Conservation (phyloP, 2,888 invertebrate species). For the Cantharis rustica region DNA sequence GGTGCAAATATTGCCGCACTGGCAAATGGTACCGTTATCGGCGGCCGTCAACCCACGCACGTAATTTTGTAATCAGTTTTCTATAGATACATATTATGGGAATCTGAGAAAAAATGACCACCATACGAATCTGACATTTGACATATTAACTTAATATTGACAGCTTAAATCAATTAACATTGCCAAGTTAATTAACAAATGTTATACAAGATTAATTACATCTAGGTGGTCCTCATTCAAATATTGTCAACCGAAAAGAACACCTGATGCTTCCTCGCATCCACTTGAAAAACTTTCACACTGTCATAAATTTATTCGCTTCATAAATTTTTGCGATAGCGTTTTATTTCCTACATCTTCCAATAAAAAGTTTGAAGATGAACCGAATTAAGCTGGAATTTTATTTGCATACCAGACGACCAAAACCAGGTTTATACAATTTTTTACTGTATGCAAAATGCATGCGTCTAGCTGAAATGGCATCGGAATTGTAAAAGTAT, state of each 20-base stretch:
- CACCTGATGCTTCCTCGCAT: conserved; percentile 20
- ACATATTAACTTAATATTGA: conserved; percentile 3
- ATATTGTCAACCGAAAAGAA: conserved; percentile 6
- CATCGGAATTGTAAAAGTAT: neutral
- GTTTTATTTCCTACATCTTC: neutral
- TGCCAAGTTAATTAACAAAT: neutral
- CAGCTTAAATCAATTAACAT: conserved; percentile 14
- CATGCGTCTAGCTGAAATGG: neutral
- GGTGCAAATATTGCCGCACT: conserved; percentile 31
- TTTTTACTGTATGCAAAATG: neutral
- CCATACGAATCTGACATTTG: neutral
- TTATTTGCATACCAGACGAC: neutral
- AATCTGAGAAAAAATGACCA: conserved; percentile 1
- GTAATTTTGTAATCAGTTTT: conserved; percentile 24
- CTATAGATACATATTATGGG: conserved; percentile 22
- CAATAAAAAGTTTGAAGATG: neutral
- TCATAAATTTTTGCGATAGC: neutral
- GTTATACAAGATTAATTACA: conserved; percentile 3
- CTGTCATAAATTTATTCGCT: conserved; percentile 16
- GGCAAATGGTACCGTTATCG: conserved; percentile 27
- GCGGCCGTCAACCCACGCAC: conserved; percentile 24
- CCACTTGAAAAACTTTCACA: conserved; percentile 15
- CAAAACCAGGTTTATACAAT: neutral
- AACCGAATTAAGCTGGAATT: neutral
- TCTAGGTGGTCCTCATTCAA: conserved; percentile 18